Evolutionary conservation across 2,888 invertebrate genomes (phyloP).

Genomic region (Trichopoda pennipes): DNA sequence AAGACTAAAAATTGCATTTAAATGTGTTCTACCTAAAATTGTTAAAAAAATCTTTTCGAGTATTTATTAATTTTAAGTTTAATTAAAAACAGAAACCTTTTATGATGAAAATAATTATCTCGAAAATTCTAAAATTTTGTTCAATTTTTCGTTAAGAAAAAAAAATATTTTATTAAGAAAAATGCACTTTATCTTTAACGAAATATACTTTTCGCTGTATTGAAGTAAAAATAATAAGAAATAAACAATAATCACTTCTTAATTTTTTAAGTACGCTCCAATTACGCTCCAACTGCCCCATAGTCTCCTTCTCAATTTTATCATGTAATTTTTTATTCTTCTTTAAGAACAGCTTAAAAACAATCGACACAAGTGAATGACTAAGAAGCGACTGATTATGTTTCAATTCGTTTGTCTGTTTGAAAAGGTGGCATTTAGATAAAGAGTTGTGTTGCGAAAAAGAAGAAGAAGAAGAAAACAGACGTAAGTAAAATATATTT

Average conservation of each 20-base stretch:
- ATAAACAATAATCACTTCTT: constrained; percentile 34
- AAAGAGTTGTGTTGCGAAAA: constrained; percentile 9
- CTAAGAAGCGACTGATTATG: constrained; percentile 22
- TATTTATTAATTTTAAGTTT: too few relatives aligned
- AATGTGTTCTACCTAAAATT: too few relatives aligned
- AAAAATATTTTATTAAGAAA: too few relatives aligned
- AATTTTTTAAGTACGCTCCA: constrained; percentile 44
- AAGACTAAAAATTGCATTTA: too few relatives aligned
- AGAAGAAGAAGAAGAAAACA: background rate
- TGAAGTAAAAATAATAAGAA: background rate
- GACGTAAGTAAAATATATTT: background rate
- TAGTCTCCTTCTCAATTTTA: constrained; percentile 62
- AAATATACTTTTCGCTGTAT: constrained; percentile 18
- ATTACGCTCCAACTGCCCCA: constrained; percentile 49
- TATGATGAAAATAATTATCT: too few relatives aligned
- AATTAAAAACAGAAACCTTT: too few relatives aligned
- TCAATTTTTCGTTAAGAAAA: too few relatives aligned
- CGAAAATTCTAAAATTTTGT: too few relatives aligned
- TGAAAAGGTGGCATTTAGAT: constrained; percentile 28
- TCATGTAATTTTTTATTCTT: constrained; percentile 45
- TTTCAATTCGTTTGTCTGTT: constrained; percentile 48
- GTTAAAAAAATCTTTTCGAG: too few relatives aligned
- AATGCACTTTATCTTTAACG: background rate
- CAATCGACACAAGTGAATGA: constrained; percentile 47
- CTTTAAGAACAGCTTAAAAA: constrained; percentile 50